A percentile compares a stretch with the other conserved stretches of the same genome.
Evolutionary conservation across 2,113 vertebrate genomes (phyloP).

Genomic region (Vanacampus margaritifer): DNA sequence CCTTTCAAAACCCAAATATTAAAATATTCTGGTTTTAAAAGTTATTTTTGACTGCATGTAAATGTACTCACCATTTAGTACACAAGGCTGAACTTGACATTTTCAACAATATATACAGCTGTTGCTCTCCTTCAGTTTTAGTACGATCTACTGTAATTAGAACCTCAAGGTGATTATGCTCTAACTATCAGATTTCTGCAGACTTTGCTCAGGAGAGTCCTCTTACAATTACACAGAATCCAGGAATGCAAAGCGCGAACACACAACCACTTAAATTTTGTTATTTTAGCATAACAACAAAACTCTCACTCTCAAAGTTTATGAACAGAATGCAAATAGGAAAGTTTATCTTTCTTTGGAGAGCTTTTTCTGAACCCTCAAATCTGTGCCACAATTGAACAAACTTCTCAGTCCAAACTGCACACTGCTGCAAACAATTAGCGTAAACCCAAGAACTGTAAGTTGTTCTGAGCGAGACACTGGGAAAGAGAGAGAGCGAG

Average conservation of each 20-base stretch:
- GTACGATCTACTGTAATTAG: constrained; percentile 53
- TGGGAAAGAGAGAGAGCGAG: constrained; percentile 19
- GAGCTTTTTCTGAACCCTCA: constrained; percentile 32
- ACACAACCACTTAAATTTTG: constrained; percentile 42
- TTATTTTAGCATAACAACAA: not conserved
- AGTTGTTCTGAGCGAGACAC: constrained; percentile 40
- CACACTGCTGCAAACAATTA: constrained; percentile 75
- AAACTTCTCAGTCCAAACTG: constrained; percentile 53
- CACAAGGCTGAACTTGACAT: constrained; percentile 32
- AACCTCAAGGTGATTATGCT: constrained; percentile 65
- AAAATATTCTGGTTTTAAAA: no score
- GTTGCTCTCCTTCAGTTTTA: constrained; percentile 66
- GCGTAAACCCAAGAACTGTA: constrained; percentile 64
- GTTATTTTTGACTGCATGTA: no score
- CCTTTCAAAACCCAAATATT: no score
- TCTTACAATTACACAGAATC: constrained; percentile 70
- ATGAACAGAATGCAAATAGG: constrained; percentile 14
- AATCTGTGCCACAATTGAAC: constrained; percentile 41
- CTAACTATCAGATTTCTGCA: constrained; percentile 73
- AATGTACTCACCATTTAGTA: not conserved
- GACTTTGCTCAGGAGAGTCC: constrained; percentile 67
- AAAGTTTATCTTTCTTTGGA: constrained; percentile 42
- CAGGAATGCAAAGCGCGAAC: constrained; percentile 68
- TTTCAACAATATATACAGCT: constrained; percentile 55
- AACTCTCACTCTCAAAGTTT: not conserved